Conservation (phyloP, 2,113 vertebrate genomes). For the Harpagus bidentatus region DNA sequence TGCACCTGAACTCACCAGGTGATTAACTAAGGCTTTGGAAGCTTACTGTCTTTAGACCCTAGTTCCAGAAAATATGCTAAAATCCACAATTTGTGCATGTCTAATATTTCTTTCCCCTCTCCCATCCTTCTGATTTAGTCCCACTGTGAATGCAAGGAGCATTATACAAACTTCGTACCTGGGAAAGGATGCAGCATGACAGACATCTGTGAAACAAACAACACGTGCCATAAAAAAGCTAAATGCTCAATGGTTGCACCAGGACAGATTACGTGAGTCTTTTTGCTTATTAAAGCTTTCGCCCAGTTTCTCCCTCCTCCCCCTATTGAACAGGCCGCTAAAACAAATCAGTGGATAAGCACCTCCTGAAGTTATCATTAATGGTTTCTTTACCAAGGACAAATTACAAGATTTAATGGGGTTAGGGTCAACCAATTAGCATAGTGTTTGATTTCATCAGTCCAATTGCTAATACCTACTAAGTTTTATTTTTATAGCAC, state of each 20-base stretch:
- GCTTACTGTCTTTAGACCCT: background rate
- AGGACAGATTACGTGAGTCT: conserved; percentile 77
- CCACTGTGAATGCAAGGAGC: conserved; percentile 88
- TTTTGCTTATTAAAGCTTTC: background rate
- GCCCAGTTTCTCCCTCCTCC: background rate
- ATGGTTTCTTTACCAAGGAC: background rate
- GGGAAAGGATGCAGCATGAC: conserved; percentile 77
- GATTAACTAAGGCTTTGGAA: background rate
- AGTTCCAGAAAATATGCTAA: background rate
- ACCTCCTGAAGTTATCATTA: background rate
- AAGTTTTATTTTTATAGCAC: conserved; percentile 9
- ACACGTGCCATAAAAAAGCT: conserved; percentile 83
- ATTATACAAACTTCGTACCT: conserved; percentile 70
- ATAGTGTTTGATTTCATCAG: background rate
- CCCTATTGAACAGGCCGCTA: background rate
- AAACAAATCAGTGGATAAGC: background rate
- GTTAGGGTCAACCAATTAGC: background rate
- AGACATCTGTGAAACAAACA: conserved; percentile 76
- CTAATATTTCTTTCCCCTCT: background rate
- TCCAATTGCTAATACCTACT: background rate
- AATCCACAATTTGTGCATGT: background rate
- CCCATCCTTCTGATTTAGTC: conserved; percentile 69
- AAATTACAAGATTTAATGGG: background rate
- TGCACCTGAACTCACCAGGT: background rate
- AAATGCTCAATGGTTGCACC: conserved; percentile 77